Conservation (phyloP, 2,888 invertebrate species). For the Meiosimyza platycephala region DNA sequence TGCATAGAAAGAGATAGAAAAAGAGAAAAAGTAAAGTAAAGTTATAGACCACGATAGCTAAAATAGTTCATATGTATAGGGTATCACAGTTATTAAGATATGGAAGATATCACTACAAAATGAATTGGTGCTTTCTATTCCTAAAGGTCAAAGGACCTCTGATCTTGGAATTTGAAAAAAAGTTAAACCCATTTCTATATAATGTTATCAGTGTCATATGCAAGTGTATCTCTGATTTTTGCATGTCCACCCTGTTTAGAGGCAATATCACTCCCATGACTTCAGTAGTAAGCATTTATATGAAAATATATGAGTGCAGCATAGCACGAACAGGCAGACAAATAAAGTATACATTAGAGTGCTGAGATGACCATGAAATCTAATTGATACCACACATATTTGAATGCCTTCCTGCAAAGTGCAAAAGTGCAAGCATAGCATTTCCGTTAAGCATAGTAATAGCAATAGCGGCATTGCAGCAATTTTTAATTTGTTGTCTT, state of each 20-base stretch:
- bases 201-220: too few species aligned
- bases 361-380: conserved; percentile 31
- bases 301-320: conserved; percentile 16
- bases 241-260: too few species aligned
- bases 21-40: neutral
- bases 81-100: too few species aligned
- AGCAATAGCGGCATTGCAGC: neutral
- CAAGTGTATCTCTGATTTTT: too few species aligned
- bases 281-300: conserved; percentile 9
- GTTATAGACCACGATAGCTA: too few species aligned
- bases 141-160: too few species aligned
- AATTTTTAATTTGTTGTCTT: conserved; percentile 24
- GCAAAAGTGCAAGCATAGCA: conserved; percentile 39
- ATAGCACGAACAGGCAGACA: neutral
- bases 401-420: neutral
- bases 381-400: conserved; percentile 28
- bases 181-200: too few species aligned
- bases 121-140: too few species aligned
- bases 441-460: conserved; percentile 35
- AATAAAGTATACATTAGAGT: conserved; percentile 12
- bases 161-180: too few species aligned
- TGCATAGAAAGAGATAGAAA: neutral
- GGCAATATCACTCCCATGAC: neutral
- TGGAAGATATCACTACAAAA: too few species aligned
- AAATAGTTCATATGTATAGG: too few species aligned